Conservation (phyloP, 2,113 vertebrate genomes). For the Platysternon megacephalum region DNA sequence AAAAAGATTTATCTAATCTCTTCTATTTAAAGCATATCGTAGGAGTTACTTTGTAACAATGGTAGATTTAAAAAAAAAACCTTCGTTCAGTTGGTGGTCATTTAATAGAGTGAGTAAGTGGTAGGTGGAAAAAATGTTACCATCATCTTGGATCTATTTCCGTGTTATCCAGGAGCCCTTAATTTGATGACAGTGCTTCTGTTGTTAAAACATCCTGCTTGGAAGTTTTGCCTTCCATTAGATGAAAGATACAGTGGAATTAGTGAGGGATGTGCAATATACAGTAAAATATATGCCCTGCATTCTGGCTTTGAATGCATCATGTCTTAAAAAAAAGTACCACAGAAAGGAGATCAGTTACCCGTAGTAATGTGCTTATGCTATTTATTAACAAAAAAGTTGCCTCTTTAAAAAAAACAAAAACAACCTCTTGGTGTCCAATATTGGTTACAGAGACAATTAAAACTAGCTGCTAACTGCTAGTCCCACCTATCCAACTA, state of each 20-base stretch:
- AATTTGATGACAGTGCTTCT: background rate
- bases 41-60: background rate
- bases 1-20: background rate
- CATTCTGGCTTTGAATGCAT: background rate
- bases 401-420: background rate
- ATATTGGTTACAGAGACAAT: background rate
- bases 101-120: background rate
- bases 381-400: background rate
- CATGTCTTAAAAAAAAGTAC: background rate
- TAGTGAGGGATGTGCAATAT: background rate
- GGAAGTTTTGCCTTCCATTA: background rate
- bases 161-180: background rate
- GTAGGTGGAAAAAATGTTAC: background rate
- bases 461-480: background rate
- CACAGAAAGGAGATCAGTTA: background rate
- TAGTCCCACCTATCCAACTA: background rate
- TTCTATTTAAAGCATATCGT: background rate
- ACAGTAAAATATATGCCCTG: background rate
- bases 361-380: accelerated
- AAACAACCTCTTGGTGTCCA: background rate
- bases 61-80: background rate
- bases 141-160: background rate
- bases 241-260: background rate
- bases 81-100: background rate
- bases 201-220: background rate